A percentile compares a stretch with the other conserved stretches of the same genome.
Conservation (phyloP, 2,113 vertebrate species). For the Aepyceros melampus region DNA sequence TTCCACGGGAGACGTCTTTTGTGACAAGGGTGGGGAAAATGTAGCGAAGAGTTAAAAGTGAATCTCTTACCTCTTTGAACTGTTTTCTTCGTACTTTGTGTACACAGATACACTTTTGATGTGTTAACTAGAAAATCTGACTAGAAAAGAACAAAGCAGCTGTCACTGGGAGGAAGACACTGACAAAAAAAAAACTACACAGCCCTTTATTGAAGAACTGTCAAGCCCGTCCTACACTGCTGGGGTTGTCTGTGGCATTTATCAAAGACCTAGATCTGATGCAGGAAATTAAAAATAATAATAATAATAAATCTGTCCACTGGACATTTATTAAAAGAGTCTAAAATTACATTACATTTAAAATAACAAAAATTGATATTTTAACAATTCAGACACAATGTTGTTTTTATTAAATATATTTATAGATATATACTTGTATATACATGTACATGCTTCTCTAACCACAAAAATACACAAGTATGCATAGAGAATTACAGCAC, state of each 20-base stretch:
- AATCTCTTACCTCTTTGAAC: constrained; percentile 88
- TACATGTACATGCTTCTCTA: neutral
- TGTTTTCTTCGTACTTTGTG: constrained; percentile 84
- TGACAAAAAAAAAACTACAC: constrained; percentile 87
- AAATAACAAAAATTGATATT: constrained; percentile 70
- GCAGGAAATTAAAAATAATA: constrained; percentile 85
- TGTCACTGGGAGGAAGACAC: constrained; percentile 91
- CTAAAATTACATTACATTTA: constrained; percentile 78
- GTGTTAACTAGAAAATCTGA: constrained; percentile 95
- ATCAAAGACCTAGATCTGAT: constrained; percentile 86
- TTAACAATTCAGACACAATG: constrained; percentile 55
- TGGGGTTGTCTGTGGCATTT: constrained; percentile 87
- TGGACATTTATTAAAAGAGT: constrained; percentile 82
- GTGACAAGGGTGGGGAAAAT: constrained; percentile 79
- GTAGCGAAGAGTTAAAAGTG: constrained; percentile 85
- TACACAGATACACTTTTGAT: constrained; percentile 93
- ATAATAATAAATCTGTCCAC: constrained; percentile 77
- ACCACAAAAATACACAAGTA: neutral
- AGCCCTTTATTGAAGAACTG: constrained; percentile 94
- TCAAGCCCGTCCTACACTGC: constrained; percentile 84
- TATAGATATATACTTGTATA: neutral
- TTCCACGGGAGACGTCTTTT: constrained; percentile 71
- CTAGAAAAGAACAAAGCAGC: constrained; percentile 93
- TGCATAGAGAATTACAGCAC: neutral
- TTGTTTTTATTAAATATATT: constrained; percentile 34